These are phyloP conservation scores for Peromyscus polionotus DNA, from an alignment of 2,113 vertebrate genomes.

Conservation along the genomic window DNA sequence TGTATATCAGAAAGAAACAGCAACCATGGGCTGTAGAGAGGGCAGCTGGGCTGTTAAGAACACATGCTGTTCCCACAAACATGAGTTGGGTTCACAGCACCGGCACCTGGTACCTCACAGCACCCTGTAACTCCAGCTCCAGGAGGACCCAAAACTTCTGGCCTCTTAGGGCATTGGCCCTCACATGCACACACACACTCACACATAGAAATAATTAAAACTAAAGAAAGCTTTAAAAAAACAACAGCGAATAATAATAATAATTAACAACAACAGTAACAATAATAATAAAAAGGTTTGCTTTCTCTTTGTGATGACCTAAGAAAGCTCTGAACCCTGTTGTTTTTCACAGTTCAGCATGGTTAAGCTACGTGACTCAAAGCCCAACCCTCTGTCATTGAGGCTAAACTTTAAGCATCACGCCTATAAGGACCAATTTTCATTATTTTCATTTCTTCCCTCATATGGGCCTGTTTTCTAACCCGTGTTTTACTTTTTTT, in stretches of 20 bases:
- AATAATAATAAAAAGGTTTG: background rate
- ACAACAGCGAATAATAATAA: no score
- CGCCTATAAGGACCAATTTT: background rate
- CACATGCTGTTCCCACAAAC: background rate
- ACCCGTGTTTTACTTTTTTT: conserved; percentile 26
- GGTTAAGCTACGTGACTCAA: background rate
- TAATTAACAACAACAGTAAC: background rate
- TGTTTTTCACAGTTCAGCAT: background rate
- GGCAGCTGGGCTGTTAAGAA: background rate
- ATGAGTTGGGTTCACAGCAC: background rate
- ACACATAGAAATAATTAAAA: background rate
- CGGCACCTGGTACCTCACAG: background rate
- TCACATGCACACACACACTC: background rate
- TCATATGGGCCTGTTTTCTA: conserved; percentile 43
- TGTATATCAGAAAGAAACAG: background rate
- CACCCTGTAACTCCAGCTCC: background rate
- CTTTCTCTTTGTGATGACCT: background rate
- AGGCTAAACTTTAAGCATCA: conserved; percentile 9
- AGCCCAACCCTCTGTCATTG: background rate
- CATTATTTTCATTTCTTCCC: conserved; percentile 21
- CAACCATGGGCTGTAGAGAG: no score
- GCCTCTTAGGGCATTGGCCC: background rate
- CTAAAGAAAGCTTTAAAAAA: background rate
- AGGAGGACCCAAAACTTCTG: background rate
- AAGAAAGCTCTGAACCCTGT: background rate